Evolutionary conservation across 1,140 invertebrate species (phyloP), one percentile per base, ranked within the genome.

Genomic region (Cyclargus thomasi): DNA sequence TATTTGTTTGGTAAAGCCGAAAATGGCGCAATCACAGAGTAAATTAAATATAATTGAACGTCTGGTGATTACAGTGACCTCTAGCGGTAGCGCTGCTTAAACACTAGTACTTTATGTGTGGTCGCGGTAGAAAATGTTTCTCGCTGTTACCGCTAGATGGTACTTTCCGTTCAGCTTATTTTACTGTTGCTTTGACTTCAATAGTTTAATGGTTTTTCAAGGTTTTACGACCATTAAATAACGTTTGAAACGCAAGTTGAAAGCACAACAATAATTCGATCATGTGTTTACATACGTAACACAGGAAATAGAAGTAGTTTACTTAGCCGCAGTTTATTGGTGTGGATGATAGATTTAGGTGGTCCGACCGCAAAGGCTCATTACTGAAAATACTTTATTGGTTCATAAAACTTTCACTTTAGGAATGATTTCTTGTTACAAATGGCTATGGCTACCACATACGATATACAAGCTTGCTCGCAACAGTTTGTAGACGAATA

Each of bases 141-240:
- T 0, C 23, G 23, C 75, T 76, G 67, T 70, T 79, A 76, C 67
- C 67, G 64, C 66, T 74, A 86, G 84, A 81, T 86, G 84, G 84
- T 77, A 75, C 67, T 82, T 67, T 77, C 74, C 72, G 73, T 59
- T 78, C 72, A 68, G 36, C 23, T 17, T 57, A 14, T 65, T 29
- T n/a, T 18, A 53, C 47, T 59, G 66, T 53, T 59, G 53, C 47
- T 17, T 67, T 62, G 57, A 47, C 17, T 59, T 71, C 57, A 57
- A 39, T 7, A 22, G 57, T 75, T 78, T 79, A 76, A 79, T 75
- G 70, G 65, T 64, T 21, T 71, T 70, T 20, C 4, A 55, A 59
- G n/a, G 55, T 20, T 67, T 79, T 73, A 81, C 68, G 71, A 70
- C 29, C 71, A 64, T 22, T 67, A 70, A 73, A 64, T 70, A 59